phyloP scores from a whole-genome alignment of 2,797 vertebrate species.

The Sebastes variabilis region DNA sequence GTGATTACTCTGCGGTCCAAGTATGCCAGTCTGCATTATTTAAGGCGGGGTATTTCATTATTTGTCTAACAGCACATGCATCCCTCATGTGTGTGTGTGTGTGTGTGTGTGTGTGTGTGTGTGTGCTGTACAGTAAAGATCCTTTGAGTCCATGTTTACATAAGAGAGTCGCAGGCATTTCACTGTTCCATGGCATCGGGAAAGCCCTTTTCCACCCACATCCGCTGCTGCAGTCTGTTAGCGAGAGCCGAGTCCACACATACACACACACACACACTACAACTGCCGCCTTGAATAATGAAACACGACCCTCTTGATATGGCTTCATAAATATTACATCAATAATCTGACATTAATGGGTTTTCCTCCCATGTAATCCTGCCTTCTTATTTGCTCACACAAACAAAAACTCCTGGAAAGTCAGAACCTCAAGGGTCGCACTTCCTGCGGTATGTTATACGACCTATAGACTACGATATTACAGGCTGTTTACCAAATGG shows the following conservation, averaged over 20 bases:
- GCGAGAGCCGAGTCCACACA: conserved; percentile 54
- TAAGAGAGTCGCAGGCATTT: conserved; percentile 54
- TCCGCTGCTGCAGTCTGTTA: conserved; percentile 67
- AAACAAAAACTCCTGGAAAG: conserved; percentile 57
- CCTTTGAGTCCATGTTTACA: conserved; percentile 62
- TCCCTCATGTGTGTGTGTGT: conserved; percentile 2
- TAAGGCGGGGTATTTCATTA: conserved; percentile 33
- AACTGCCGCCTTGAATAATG: conserved; percentile 78
- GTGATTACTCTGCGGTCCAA: conserved; percentile 1
- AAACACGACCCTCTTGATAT: conserved; percentile 77
- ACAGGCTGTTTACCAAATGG: neutral
- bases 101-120: neutral
- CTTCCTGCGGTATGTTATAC: neutral
- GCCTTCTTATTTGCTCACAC: conserved; percentile 51
- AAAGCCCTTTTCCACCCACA: conserved; percentile 84
- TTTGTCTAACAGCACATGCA: conserved; percentile 53
- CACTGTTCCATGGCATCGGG: conserved; percentile 62
- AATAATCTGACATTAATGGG: conserved; percentile 81
- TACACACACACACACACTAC: conserved; percentile 8
- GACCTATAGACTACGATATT: neutral
- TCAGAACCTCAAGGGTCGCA: neutral
- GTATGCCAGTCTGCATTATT: conserved; percentile 47
- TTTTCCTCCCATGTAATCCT: conserved; percentile 62
- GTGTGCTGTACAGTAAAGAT: conserved; percentile 43
- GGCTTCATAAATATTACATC: conserved; percentile 85